Base-by-base conservation (phyloP, 2,113 vertebrate species). In the Cryptotis parvus region DNA sequence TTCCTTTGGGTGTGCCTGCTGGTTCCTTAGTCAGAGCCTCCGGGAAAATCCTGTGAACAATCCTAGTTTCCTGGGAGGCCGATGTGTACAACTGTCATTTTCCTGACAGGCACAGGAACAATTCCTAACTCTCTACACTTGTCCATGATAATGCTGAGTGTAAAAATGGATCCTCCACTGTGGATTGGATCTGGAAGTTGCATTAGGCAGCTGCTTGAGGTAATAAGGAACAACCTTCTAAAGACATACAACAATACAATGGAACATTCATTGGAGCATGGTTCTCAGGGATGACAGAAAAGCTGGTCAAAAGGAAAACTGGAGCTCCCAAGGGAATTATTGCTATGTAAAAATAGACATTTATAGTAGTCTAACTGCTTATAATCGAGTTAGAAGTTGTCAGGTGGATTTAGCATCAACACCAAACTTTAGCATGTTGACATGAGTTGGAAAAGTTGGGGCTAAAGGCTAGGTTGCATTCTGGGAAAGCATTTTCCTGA, bases 301-400 rank as follows among this genome's bases (percentile, higher is more conserved):
- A 96, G 70, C 0, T 4, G 4, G 78, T 85, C 89, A 94, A 81
- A 96, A 96, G 83, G 84, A 92, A 82, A 80, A 55, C 6, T 78
- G 85, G 81, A 27, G n/a, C 82, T 94, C 95, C 94, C 76, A 45
- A 88, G 73, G 65, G 81, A 95, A 95, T 1, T 75, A 80, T 76
- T 95, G 76, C 26, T 55, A 68, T 94, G 63, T 90, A 95, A 96
- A 98, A 97, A 96, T 87, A 95, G 93, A 96, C 96, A 94, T 90
- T 94, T 91, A 66, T 76, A 20, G 43, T 76, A 94, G 90, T 76
- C 10, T 79, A 91, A 84, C 82, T 92, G 68, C 77, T 84, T 93
- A 84, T 82, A 63, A 91, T 84, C 94, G 75, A 94, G 87, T 72
- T 79, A 69, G 31, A 35, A 27, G 33, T 94, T 82, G 81, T 96